Conservation (phyloP, 2,797 vertebrate species). For the Sciaenops ocellatus region DNA sequence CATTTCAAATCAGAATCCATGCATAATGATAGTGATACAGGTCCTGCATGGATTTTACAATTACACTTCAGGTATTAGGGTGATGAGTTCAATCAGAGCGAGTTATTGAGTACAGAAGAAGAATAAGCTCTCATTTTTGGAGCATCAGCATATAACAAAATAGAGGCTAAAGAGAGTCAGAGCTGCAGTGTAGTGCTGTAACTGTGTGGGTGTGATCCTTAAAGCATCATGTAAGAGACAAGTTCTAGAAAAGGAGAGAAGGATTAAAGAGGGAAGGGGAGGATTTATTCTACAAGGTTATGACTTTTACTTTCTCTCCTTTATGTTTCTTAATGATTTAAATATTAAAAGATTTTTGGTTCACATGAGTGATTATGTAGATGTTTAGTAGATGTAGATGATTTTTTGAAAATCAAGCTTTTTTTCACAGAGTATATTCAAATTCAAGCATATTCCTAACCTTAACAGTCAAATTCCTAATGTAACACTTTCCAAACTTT, state of each 20-base stretch:
- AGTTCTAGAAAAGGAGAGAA: background rate
- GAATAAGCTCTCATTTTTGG: conserved; percentile 26
- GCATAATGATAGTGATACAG: conserved; percentile 17
- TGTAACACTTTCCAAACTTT: too few relatives aligned
- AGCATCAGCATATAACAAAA: background rate
- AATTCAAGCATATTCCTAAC: too few relatives aligned
- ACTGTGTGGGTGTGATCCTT: conserved; percentile 11
- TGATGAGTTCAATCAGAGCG: background rate
- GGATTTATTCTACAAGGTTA: conserved; percentile 5
- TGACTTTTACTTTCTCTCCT: background rate
- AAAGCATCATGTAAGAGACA: conserved; percentile 19
- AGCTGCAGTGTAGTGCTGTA: conserved; percentile 5
- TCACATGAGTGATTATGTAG: too few relatives aligned
- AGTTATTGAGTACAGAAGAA: conserved; percentile 12
- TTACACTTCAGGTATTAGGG: conserved; percentile 17
- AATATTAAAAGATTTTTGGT: too few relatives aligned
- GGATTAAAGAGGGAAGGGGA: background rate
- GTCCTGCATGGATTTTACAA: conserved; percentile 13
- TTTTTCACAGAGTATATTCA: background rate
- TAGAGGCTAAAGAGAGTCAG: background rate
- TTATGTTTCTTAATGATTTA: background rate
- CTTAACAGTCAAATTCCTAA: too few relatives aligned
- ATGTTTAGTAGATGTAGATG: too few relatives aligned
- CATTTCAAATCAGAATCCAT: conserved; percentile 41
- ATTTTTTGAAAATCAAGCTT: too few relatives aligned